phyloP scores from a whole-genome alignment of 2,113 vertebrate species.

The Atractosteus spatula region DNA sequence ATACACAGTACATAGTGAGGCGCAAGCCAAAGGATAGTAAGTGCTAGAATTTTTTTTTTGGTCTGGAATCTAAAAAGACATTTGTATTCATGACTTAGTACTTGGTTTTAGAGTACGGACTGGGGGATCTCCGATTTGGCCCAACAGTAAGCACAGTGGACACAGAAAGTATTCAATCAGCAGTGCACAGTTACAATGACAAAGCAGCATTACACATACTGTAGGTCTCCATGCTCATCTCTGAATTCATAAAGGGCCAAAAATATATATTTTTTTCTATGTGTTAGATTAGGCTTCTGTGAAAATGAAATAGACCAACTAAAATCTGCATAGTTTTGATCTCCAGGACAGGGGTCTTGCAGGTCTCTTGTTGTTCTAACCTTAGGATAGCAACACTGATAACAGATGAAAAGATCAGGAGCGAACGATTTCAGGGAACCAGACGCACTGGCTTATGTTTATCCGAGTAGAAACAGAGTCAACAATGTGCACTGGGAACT shows the following conservation, averaged over 20 bases:
- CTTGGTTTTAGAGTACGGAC: constrained; percentile 15
- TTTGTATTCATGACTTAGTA: no score
- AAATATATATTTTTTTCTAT: constrained; percentile 37
- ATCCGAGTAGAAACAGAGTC: constrained; percentile 45
- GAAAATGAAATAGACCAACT: constrained; percentile 40
- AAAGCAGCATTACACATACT: constrained; percentile 36
- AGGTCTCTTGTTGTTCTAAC: constrained; percentile 38
- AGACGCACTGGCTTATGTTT: constrained; percentile 47
- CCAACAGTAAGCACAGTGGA: constrained; percentile 21
- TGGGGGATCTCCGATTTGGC: background rate
- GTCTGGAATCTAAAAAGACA: no score
- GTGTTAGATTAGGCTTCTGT: constrained; percentile 42
- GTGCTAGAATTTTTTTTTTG: no score
- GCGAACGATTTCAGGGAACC: constrained; percentile 31
- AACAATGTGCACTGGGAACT: constrained; percentile 27
- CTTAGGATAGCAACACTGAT: constrained; percentile 17
- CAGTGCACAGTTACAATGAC: constrained; percentile 41
- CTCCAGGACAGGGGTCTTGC: constrained; percentile 37
- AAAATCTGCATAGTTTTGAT: constrained; percentile 30
- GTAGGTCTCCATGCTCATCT: constrained; percentile 48
- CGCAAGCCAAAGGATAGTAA: no score
- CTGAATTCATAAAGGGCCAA: constrained; percentile 61
- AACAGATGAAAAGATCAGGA: constrained; percentile 40
- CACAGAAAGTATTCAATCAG: constrained; percentile 27
- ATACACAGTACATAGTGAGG: no score